Conservation (phyloP, 2,797 vertebrate genomes). For the Pitangus sulphuratus region DNA sequence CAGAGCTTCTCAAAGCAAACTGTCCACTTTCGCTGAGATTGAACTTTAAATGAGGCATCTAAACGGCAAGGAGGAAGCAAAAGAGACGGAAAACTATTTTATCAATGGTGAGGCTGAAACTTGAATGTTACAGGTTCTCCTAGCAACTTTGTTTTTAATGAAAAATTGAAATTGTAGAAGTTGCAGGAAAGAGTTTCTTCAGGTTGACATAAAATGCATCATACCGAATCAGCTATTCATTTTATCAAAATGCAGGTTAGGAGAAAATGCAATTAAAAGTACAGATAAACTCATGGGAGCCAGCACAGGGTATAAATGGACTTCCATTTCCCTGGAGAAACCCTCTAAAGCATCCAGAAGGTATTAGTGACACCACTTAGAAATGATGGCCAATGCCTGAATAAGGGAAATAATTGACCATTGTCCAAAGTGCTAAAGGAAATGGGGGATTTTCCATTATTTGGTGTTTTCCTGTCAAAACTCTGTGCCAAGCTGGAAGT, state of each 20-base stretch:
- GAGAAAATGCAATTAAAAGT: not conserved
- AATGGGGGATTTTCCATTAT: not conserved
- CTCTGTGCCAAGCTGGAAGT: not conserved
- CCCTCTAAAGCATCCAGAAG: not conserved
- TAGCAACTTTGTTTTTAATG: not conserved
- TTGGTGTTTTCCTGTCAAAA: not conserved
- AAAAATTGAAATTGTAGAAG: not conserved
- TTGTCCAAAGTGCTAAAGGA: slow-evolving; percentile 1
- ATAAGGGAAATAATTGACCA: not conserved
- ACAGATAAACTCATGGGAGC: not conserved
- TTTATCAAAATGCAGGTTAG: not conserved
- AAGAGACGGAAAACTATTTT: not conserved
- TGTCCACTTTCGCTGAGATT: not conserved
- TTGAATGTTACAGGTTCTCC: not conserved
- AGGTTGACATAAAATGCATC: not conserved
- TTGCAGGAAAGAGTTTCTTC: not conserved
- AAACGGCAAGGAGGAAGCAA: not conserved
- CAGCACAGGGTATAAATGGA: not conserved
- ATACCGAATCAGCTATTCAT: not conserved
- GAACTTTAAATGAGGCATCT: not conserved
- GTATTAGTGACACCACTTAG: not conserved
- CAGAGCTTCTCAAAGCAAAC: not conserved
- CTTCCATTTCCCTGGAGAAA: not conserved
- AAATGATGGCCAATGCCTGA: not conserved
- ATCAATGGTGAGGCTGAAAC: not conserved